Evolutionary conservation across 1,140 invertebrate species (phyloP), one percentile per base, ranked within the genome.

Genomic region (Nasonia giraulti): DNA sequence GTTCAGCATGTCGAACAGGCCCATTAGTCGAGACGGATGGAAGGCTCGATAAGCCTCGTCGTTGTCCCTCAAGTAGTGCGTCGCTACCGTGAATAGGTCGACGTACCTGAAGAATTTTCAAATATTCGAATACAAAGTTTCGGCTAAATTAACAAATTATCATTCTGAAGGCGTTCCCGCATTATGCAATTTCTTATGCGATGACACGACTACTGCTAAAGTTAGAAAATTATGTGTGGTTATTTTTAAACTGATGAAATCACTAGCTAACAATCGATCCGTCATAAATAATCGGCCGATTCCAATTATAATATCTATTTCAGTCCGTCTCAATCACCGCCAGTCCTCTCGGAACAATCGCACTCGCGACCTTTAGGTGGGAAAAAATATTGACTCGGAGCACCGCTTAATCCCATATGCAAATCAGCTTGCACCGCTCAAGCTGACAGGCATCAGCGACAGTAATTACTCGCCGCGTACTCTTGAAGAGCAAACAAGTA

Each of bases 1-100:
- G 87, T 97, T 97, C 85, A 96, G 94, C 93, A 97, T 95, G 88
- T 97, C 96, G 91, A 96, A 96, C 31, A 96, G 89, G 4, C 96
- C 96, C 91, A 96, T 97, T 83, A 97, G 91, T 83, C 96, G 92
- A 87, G 96, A 96, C 0, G 96, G 96, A 91, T 97, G 96, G 89
- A 95, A 97, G 1, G 96, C 96, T 85, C 94, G 89, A 83, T 91
- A 92, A 8, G 87, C 92, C 87, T 95, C 95, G 82, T 95, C 94
- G 73, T 94, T 93, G 71, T 95, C 92, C 0, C 95, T 94, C 88
- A 97, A 89, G 69, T 95, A 96, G 85, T 96, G 94, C 12, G 96
- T 96, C 50, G 96, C 93, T n/a, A 96, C 89, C 68, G 95, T 94
- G 91, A 96, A 96, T 23, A 95, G 89, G 87, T 96, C 95, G 10